Evolutionary conservation across 2,888 invertebrate genomes (phyloP), one percentile per base, ranked within the genome.

Genomic region (Ganaspis brasiliensis): DNA sequence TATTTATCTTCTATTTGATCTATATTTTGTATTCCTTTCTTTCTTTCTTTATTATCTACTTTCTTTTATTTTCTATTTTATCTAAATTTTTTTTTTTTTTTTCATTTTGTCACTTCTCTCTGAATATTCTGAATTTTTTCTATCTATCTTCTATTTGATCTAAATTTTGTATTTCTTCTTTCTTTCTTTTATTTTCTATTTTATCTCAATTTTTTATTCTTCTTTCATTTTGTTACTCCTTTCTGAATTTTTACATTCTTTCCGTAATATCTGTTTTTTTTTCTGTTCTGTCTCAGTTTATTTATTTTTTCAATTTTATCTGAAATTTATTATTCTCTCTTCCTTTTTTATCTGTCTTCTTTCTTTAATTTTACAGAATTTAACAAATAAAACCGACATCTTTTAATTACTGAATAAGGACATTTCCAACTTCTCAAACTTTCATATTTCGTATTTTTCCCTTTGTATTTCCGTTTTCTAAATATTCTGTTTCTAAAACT

Each of bases 311-410:
- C 35, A 45, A 57, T 72, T 26, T 52, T 63, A 16, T 63, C 45
- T 75, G 52, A 74, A n/a, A 59, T 77, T 75, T 37, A 26, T 57
- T 61, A 31, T 75, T 77, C 72, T 77, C 73, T 73, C 59, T 72
- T 75, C 55, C 31, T 26, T 49, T 77, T 40, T 67, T 59, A 24
- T 49, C 72, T 61, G 57, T 10, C 45, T 57, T 37, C 73, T 77
- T 10, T 63, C 31, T 76, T 52, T 73, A 35, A 61, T 61, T 12
- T 21, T 14, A 19, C 1, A 40, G 45, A 67, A 19, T 67, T n/a
- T 45, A n/a, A n/a, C 2, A 45, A 45, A 67, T 45, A 21, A 45
- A 67, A 67, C 67, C 45, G 12, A 14, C 24, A 45, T 67, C n/a
- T 67, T 24, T n/a, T 10, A 67, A 21, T 40, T 67, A 67, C 10